Conservation (phyloP, 2,797 vertebrate genomes). For the Serranus cabrilla region DNA sequence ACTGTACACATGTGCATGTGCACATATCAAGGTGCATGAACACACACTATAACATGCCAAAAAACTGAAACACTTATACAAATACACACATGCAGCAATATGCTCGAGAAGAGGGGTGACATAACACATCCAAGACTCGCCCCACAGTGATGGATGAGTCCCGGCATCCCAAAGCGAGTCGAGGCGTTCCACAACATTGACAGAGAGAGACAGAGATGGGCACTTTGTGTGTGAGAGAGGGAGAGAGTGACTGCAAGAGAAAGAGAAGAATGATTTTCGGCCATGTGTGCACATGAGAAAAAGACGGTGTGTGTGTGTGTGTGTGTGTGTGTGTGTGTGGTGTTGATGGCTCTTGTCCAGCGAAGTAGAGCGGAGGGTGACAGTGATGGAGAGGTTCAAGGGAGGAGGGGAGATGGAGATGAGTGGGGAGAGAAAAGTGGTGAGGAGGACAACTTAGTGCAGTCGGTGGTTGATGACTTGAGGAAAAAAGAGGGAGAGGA, state of each 20-base stretch:
- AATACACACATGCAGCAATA: slow-evolving; percentile 53
- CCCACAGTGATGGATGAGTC: slow-evolving; percentile 78
- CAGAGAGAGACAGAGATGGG: slow-evolving; percentile 67
- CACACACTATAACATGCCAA: slow-evolving; percentile 8
- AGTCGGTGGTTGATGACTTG: slow-evolving; percentile 75
- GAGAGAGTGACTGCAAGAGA: slow-evolving; percentile 56
- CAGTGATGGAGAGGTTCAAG: slow-evolving; percentile 82
- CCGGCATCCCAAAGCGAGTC: slow-evolving; percentile 63
- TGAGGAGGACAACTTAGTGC: slow-evolving; percentile 71
- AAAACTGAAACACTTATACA: slow-evolving; percentile 27
- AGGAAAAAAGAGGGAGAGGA: slow-evolving; percentile 51
- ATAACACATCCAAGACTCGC: slow-evolving; percentile 60
- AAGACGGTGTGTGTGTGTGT: slow-evolving; percentile 21
- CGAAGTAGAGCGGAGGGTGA: slow-evolving; percentile 70
- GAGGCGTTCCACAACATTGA: slow-evolving; percentile 76
- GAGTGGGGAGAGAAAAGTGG: slow-evolving; percentile 62
- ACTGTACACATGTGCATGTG: background rate
- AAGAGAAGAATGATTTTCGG: slow-evolving; percentile 70
- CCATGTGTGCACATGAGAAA: slow-evolving; percentile 63
- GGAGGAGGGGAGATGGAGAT: slow-evolving; percentile 63
- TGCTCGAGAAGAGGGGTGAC: slow-evolving; percentile 57
- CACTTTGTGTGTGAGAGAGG: slow-evolving; percentile 54
- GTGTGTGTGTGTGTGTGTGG: slow-evolving; percentile 28
- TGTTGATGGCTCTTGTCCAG: slow-evolving; percentile 70
- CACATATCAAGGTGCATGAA: background rate